These are phyloP conservation scores for Acrobasis suavella DNA, from an alignment of 2,888 invertebrate species.

Conservation along the genomic window DNA sequence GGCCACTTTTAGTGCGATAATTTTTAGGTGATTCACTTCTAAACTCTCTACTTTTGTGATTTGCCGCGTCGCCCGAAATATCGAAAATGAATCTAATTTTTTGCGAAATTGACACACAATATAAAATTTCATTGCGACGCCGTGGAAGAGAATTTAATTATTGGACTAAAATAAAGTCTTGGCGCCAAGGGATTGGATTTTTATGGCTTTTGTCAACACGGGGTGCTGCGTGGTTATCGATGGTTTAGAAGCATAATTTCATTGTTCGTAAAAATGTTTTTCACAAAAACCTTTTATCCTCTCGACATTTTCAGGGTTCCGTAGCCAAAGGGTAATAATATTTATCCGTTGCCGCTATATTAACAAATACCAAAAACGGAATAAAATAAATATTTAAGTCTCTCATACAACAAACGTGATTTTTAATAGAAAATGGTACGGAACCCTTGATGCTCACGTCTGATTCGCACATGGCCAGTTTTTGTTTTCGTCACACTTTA, in stretches of 20 bases:
- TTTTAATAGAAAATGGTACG: too few relatives aligned
- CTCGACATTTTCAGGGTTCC: too few relatives aligned
- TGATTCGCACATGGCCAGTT: too few relatives aligned
- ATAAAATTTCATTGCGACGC: conserved; percentile 15
- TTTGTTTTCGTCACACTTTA: not conserved
- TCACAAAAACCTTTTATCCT: not conserved
- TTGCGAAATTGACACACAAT: conserved; percentile 24
- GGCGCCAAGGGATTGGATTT: not conserved
- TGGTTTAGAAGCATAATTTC: not conserved
- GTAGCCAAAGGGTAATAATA: too few relatives aligned
- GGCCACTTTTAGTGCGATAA: too few relatives aligned
- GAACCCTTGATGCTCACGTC: too few relatives aligned
- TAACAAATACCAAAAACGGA: too few relatives aligned
- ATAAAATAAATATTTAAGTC: too few relatives aligned
- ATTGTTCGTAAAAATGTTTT: conserved; percentile 3
- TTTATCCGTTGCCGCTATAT: too few relatives aligned
- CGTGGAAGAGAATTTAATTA: conserved; percentile 9
- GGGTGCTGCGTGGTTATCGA: not conserved
- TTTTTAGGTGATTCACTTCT: not conserved
- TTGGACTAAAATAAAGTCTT: conserved; percentile 2
- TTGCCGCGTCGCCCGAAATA: conserved; percentile 14
- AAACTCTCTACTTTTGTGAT: not conserved
- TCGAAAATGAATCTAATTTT: conserved; percentile 28
- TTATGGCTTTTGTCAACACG: conserved; percentile 5
- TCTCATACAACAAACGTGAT: too few relatives aligned